Evolutionary conservation across 2,797 vertebrate species (phyloP), one percentile per base, ranked within the genome.

Genomic region (Thunnus albacares): DNA sequence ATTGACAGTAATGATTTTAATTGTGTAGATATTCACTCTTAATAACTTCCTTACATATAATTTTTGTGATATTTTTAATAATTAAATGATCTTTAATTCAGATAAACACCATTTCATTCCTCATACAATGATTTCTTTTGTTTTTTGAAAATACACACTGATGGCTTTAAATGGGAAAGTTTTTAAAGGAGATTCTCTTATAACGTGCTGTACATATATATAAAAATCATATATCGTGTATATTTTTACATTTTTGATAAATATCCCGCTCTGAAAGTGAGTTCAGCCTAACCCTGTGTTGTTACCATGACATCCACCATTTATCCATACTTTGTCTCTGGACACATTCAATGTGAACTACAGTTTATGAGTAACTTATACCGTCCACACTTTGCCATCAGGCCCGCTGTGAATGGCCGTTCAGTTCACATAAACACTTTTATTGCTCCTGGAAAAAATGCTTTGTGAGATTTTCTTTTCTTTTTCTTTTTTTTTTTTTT

Each of bases 141-240:
- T 72, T 68, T 67, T 76, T 49, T 49, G 2, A 18, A 33, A 63
- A 64, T 57, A 69, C 63, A 67, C 53, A 59, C 69, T 52, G 75
- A 78, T 77, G 64, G 77, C 82, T 88, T 90, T 85, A 85, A 90
- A 91, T 85, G 86, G 90, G 90, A 91, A 89, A 81, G 24, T 74
- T 87, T 87, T 81, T 76, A 75, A 82, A 77, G 49, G 71, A 52
- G 51, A 24, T 74, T 81, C 62, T 78, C 51, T 61, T 77, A 76
- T 77, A 65, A 45, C 81, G 68, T 86, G 81, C 65, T 91, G 63
- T 83, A 75, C 67, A 75, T 80, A 80, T 63, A 52, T 64, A 60
- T 38, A 80, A 83, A 84, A 75, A 77, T 85, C 75, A 73, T 77
- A 79, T 86, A 72, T 69, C 72, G 41, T 89, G 75, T 89, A 84